phyloP scores from a whole-genome alignment of 2,888 invertebrate genomes.

The Trypoxylon attenuatum region DNA sequence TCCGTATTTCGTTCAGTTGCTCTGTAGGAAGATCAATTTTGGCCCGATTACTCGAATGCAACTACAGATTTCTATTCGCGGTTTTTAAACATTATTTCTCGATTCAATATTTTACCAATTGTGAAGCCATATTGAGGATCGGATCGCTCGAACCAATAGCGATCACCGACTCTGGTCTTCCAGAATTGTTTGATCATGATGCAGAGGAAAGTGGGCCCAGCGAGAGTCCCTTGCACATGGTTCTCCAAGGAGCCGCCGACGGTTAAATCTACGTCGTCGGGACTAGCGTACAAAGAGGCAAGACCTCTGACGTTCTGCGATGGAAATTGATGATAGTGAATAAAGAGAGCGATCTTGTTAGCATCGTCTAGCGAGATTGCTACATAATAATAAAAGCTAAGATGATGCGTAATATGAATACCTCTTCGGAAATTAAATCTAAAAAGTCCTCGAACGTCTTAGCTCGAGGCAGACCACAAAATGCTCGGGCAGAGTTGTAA shows the following conservation, averaged over 20 bases:
- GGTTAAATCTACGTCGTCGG: constrained; percentile 90
- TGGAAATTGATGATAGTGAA: background rate
- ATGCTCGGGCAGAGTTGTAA: constrained; percentile 86
- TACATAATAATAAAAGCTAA: too few species aligned
- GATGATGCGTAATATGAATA: too few species aligned
- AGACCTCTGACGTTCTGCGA: constrained; percentile 81
- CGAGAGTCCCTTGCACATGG: constrained; percentile 84
- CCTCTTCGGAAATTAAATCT: constrained; percentile 56
- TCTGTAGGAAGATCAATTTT: too few species aligned
- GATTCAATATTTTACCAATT: constrained; percentile 75
- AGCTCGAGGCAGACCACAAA: constrained; percentile 84
- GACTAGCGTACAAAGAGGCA: constrained; percentile 80
- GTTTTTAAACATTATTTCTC: too few species aligned
- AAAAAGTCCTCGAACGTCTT: constrained; percentile 81
- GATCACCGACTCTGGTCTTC: constrained; percentile 88
- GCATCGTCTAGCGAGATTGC: too few species aligned
- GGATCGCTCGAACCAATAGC: constrained; percentile 89
- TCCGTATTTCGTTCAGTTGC: constrained; percentile 87
- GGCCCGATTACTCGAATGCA: too few species aligned
- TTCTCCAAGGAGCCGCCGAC: constrained; percentile 89
- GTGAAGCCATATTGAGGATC: constrained; percentile 80
- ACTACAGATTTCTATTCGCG: background rate
- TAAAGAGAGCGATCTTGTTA: too few species aligned
- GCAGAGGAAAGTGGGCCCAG: constrained; percentile 92
- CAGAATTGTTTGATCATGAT: constrained; percentile 92